phyloP scores from a whole-genome alignment of 2,797 vertebrate genomes.

The Sebastes steindachneri region DNA sequence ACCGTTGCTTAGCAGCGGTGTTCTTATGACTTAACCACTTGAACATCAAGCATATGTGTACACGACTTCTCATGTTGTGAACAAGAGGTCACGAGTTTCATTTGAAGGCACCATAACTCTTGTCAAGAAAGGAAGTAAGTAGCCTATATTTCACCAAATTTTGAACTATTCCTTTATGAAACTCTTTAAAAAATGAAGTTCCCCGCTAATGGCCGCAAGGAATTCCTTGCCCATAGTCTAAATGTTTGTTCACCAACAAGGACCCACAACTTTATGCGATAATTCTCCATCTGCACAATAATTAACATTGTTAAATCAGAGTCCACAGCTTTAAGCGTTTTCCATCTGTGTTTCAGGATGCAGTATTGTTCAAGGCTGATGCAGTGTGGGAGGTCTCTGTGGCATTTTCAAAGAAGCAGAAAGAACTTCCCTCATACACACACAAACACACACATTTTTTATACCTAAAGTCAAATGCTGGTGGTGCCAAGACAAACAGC shows the following conservation, averaged over 20 bases:
- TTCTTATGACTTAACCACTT: too few relatives aligned
- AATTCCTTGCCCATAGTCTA: neutral
- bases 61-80: too few relatives aligned
- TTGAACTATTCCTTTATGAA: neutral
- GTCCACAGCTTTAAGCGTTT: neutral
- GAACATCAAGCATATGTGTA: too few relatives aligned
- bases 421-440: slow-evolving; percentile 41
- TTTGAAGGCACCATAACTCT: neutral
- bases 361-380: slow-evolving; percentile 40
- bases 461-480: slow-evolving; percentile 57
- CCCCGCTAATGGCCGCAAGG: neutral
- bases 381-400: slow-evolving; percentile 75
- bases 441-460: slow-evolving; percentile 35
- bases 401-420: slow-evolving; percentile 54
- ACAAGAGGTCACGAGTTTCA: too few relatives aligned
- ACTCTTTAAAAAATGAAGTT: neutral
- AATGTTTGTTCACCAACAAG: slow-evolving; percentile 7
- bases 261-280: neutral
- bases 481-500: slow-evolving; percentile 76
- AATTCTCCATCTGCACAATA: neutral
- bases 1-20: too few relatives aligned
- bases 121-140: neutral
- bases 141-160: neutral
- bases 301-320: neutral
- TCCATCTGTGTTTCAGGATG: slow-evolving; percentile 39